A percentile compares a stretch with the other conserved stretches of the same genome.
Evolutionary conservation across 2,797 vertebrate species (phyloP).

Genomic region (Australoheros facetus): DNA sequence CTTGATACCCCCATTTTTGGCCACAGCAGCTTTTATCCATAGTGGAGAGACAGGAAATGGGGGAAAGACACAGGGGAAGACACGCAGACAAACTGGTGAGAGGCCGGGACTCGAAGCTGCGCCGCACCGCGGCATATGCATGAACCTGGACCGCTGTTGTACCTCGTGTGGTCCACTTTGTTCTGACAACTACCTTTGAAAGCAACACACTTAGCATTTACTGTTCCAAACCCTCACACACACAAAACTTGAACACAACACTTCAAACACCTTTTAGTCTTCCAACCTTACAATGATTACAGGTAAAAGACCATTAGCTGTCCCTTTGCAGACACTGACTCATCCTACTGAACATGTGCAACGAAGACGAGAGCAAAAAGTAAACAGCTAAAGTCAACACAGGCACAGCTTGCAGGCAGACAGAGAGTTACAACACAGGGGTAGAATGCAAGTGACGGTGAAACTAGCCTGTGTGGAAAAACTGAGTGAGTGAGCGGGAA

Average conservation of each 20-base stretch:
- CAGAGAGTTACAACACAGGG: constrained; percentile 26
- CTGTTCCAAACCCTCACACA: background rate
- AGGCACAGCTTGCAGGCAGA: constrained; percentile 4
- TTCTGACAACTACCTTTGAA: background rate
- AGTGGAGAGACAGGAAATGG: no score
- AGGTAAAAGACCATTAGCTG: background rate
- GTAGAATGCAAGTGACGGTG: constrained; percentile 8
- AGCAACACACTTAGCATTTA: background rate
- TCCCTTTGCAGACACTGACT: constrained; percentile 59
- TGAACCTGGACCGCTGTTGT: no score
- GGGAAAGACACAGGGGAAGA: no score
- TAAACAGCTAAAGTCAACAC: constrained; percentile 57
- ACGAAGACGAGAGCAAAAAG: constrained; percentile 26
- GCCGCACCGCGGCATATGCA: no score
- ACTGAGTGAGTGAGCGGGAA: constrained; percentile 39
- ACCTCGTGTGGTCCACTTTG: no score
- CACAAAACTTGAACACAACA: background rate
- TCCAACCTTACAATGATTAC: background rate
- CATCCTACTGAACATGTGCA: constrained; percentile 37
- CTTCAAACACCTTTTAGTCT: constrained; percentile 4
- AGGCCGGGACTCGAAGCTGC: no score
- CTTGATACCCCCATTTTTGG: no score
- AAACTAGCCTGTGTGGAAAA: constrained; percentile 53
- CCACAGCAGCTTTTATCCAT: no score
- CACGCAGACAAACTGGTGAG: no score